Conservation (phyloP, 2,113 vertebrate species). For the Cyanocitta stelleri region DNA sequence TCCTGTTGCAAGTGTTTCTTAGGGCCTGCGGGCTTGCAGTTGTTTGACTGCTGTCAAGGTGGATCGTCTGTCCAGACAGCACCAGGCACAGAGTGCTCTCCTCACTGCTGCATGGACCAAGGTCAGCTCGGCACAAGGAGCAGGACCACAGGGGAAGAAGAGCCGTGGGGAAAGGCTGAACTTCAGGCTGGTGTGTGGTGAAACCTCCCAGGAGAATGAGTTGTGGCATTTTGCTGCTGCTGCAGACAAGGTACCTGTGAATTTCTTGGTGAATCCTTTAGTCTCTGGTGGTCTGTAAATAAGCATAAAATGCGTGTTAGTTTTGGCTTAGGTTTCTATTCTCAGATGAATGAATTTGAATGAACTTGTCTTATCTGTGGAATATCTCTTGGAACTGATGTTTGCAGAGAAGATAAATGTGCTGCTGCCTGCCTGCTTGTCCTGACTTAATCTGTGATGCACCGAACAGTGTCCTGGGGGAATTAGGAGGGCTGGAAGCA, state of each 20-base stretch:
- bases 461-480: constrained; percentile 44
- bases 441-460: constrained; percentile 59
- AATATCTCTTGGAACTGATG: constrained; percentile 59
- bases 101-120: background rate
- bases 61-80: background rate
- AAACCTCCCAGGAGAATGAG: constrained; percentile 9
- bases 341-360: constrained; percentile 67
- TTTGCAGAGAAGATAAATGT: constrained; percentile 67
- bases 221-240: background rate
- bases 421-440: constrained; percentile 65
- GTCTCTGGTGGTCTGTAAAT: constrained; percentile 66
- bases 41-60: background rate
- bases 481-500: constrained; percentile 10
- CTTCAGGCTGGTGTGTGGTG: background rate
- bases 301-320: constrained; percentile 64
- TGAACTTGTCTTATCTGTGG: constrained; percentile 66
- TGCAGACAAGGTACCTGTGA: constrained; percentile 46
- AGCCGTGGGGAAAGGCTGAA: background rate
- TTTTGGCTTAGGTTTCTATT: constrained; percentile 62
- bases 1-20: background rate
- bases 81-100: background rate
- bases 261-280: constrained; percentile 55
- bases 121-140: background rate
- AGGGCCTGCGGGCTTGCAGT: background rate
- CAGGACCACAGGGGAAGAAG: background rate